phyloP scores from a whole-genome alignment of 2,888 invertebrate species.

The Sabatieria punctata region DNA sequence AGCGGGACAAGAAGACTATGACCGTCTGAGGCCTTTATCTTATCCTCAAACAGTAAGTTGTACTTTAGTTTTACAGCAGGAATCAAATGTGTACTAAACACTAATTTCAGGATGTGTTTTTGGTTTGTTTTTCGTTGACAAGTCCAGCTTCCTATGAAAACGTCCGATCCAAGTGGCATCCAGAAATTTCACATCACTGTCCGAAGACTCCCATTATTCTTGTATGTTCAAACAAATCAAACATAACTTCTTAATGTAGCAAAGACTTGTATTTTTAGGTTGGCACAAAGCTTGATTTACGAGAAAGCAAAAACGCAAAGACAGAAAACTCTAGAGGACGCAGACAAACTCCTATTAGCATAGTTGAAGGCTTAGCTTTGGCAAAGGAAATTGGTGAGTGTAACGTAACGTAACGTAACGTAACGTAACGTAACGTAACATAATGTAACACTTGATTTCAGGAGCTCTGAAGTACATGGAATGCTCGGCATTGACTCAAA shows the following conservation, averaged over 20 bases:
- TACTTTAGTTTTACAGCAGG: too few species aligned
- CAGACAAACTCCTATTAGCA: slow-evolving; percentile 86
- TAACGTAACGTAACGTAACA: too few species aligned
- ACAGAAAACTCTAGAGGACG: slow-evolving; percentile 92
- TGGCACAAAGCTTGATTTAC: slow-evolving; percentile 89
- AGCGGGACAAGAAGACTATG: slow-evolving; percentile 92
- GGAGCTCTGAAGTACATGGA: slow-evolving; percentile 85
- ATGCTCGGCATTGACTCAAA: slow-evolving; percentile 91
- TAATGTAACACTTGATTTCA: too few species aligned
- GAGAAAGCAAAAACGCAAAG: slow-evolving; percentile 85
- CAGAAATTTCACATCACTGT: slow-evolving; percentile 97
- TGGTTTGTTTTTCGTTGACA: slow-evolving; percentile 94
- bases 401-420: too few species aligned
- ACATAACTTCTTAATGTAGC: background rate
- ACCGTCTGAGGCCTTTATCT: slow-evolving; percentile 78
- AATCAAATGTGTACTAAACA: slow-evolving; percentile 12
- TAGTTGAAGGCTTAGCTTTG: slow-evolving; percentile 90
- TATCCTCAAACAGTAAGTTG: slow-evolving; percentile 88
- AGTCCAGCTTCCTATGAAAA: slow-evolving; percentile 99
- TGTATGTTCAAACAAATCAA: too few species aligned
- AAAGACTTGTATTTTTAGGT: slow-evolving; percentile 45
- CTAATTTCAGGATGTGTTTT: slow-evolving; percentile 70
- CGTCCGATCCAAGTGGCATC: slow-evolving; percentile 98
- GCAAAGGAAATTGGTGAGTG: slow-evolving; percentile 87
- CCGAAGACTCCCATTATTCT: slow-evolving; percentile 97